These are phyloP conservation scores for Rhyzopertha dominica DNA, from an alignment of 1,140 invertebrate genomes.

Conservation along the genomic window DNA sequence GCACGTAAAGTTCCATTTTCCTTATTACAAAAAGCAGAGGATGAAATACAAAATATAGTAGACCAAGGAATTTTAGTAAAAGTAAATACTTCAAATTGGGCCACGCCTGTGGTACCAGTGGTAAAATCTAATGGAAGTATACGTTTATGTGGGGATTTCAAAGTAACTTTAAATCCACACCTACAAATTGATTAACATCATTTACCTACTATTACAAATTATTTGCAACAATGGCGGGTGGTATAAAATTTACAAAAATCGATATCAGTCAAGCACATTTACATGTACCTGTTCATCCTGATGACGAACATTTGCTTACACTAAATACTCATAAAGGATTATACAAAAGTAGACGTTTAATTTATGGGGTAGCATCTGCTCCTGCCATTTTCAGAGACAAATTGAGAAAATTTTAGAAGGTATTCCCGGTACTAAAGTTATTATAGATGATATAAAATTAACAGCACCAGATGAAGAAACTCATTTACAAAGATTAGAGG, in stretches of 20 bases:
- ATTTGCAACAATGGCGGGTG: slow-evolving; percentile 9
- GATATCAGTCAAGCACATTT: slow-evolving; percentile 10
- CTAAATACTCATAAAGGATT: slow-evolving; percentile 23
- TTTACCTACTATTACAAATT: slow-evolving; percentile 16
- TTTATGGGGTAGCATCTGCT: slow-evolving; percentile 12
- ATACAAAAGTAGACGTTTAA: slow-evolving; percentile 11
- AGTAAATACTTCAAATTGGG: slow-evolving; percentile 22
- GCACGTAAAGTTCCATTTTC: slow-evolving; percentile 4
- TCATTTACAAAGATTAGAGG: slow-evolving; percentile 19
- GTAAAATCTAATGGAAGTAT: slow-evolving; percentile 16
- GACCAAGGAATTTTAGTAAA: slow-evolving; percentile 11
- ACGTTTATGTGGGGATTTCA: slow-evolving; percentile 23
- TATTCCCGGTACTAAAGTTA: slow-evolving; percentile 8
- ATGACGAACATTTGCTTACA: slow-evolving; percentile 9
- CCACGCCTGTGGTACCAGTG: slow-evolving; percentile 22
- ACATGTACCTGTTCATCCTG: slow-evolving; percentile 4
- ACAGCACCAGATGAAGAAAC: slow-evolving; percentile 10
- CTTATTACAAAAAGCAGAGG: slow-evolving; percentile 1
- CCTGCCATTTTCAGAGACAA: slow-evolving; percentile 10
- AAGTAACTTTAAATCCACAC: slow-evolving; percentile 9
- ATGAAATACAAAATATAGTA: slow-evolving; percentile 6
- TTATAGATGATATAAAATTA: slow-evolving; percentile 11
- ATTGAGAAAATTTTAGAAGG: slow-evolving; percentile 10
- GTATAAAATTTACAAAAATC: slow-evolving; percentile 10
- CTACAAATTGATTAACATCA: slow-evolving; percentile 16